Base-by-base conservation (phyloP, 2,888 invertebrate genomes). In the Aethes cnicana region DNA sequence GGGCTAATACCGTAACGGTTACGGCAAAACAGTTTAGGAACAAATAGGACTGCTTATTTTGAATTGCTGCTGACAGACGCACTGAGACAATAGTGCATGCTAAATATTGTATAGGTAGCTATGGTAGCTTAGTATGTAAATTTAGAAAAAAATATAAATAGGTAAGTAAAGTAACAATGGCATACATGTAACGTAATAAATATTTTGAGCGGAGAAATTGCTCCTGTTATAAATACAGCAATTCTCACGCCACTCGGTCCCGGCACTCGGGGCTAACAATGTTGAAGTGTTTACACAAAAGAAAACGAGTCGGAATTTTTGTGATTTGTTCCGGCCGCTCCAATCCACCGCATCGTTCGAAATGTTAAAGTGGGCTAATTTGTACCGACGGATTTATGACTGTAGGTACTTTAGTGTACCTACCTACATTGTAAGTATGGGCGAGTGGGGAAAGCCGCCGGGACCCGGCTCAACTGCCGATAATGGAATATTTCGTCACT, bases 371-470 rank as follows among this genome's bases (percentile, higher is more conserved):
- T 69, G 66, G 71, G 64, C 64, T 74, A 74, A 81, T 84, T 83
- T 73, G 79, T 82, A 77, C 69, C 68, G 75, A 81, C 79, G 81
- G 81, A 82, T 81, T 83, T 83, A 83, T 77, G 72, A 69, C 62
- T 61, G 56, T 64, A 63, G 57, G 59, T 54, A 28, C 35, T 44
- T 35, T 41, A 66, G 61, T 66, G n/a, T n/a, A n/a, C n/a, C n/a
- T n/a, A n/a, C n/a, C n/a, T 58, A 57, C 56, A 58, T 61, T 63
- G 62, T 66, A 66, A 62, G 62, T 56, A 56, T 63, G 62, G 64
- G 64, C 62, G 64, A 50, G 36, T 42, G 49, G 72, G 65, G 77
- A 81, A 77, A 83, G 78, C 62, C 62, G 72, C 43, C 55, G 63
- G 66, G 62, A 67, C 66, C 64, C 47, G 48, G 53, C 37, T 52